phyloP scores from a whole-genome alignment of 2,113 vertebrate species.

The Rhynchomys soricoides region DNA sequence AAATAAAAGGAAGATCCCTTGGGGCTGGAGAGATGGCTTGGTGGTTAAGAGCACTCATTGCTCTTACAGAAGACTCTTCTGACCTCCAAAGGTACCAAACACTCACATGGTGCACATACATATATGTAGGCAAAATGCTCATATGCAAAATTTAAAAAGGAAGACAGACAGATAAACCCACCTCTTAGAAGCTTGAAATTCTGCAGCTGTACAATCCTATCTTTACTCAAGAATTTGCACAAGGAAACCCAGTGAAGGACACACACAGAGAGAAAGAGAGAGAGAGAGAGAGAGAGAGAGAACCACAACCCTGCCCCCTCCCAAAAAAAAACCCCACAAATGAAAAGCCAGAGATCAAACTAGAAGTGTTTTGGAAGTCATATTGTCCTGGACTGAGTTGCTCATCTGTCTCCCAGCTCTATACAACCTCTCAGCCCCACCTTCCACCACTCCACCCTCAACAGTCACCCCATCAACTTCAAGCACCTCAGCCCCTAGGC shows the following conservation, averaged over 20 bases:
- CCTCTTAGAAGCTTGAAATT: constrained; percentile 24
- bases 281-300: constrained; percentile 23
- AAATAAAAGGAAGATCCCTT: background rate
- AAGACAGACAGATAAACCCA: too few species aligned
- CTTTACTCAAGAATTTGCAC: constrained; percentile 40
- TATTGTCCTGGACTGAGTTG: background rate
- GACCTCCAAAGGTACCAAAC: background rate
- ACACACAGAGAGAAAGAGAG: background rate
- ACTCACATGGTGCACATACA: background rate
- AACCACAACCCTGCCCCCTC: constrained; percentile 80
- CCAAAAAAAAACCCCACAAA: background rate
- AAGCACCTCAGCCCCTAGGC: background rate
- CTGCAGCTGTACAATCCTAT: background rate
- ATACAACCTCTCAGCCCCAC: background rate
- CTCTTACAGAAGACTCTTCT: background rate
- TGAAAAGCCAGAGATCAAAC: background rate
- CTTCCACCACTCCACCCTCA: background rate
- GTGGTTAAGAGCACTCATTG: background rate
- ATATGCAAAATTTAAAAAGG: background rate
- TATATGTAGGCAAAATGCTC: background rate
- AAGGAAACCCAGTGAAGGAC: constrained; percentile 77
- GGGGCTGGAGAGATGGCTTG: background rate
- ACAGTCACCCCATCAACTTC: background rate
- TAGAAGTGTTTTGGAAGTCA: background rate
- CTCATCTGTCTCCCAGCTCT: background rate